Evolutionary conservation across 2,888 invertebrate genomes (phyloP).

Genomic region (Drosophila quinaria): DNA sequence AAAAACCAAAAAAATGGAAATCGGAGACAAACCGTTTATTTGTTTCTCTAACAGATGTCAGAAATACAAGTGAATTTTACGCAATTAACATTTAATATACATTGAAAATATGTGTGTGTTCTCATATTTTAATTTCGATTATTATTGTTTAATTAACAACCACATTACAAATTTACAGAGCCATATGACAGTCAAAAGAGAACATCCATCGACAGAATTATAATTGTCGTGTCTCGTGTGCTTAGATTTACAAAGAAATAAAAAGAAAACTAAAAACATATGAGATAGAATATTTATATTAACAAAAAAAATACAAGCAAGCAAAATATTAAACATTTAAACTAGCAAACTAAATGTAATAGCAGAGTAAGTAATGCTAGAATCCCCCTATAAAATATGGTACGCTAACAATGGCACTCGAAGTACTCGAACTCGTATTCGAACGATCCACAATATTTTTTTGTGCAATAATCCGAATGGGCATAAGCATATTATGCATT

Average conservation of each 20-base stretch:
- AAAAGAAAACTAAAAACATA: conserved; percentile 19
- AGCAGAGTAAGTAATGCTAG: conserved; percentile 35
- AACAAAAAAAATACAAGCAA: conserved; percentile 25
- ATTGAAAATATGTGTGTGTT: conserved; percentile 23
- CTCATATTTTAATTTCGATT: conserved; percentile 9
- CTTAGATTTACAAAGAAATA: conserved; percentile 27
- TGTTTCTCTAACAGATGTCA: conserved; percentile 23
- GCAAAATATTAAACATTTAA: conserved; percentile 48
- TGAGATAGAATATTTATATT: conserved; percentile 28
- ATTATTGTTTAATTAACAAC: conserved; percentile 20
- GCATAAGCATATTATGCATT: conserved; percentile 67
- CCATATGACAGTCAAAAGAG: conserved; percentile 4
- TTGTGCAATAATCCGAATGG: conserved; percentile 68
- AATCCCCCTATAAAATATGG: conserved; percentile 20
- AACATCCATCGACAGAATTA: conserved; percentile 21
- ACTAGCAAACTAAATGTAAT: conserved; percentile 53
- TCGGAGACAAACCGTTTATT: conserved; percentile 26
- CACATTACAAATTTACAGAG: conserved; percentile 13
- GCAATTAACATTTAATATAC: conserved; percentile 35
- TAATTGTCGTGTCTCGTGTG: conserved; percentile 32
- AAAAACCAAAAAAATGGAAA: conserved; percentile 15
- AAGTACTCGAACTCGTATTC: conserved; percentile 5
- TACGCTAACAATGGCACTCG: conserved; percentile 20
- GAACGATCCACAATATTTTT: conserved; percentile 62
- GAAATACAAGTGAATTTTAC: conserved; percentile 24